Base-by-base conservation (phyloP, 2,113 vertebrate species). In the Crotalus helleri region DNA sequence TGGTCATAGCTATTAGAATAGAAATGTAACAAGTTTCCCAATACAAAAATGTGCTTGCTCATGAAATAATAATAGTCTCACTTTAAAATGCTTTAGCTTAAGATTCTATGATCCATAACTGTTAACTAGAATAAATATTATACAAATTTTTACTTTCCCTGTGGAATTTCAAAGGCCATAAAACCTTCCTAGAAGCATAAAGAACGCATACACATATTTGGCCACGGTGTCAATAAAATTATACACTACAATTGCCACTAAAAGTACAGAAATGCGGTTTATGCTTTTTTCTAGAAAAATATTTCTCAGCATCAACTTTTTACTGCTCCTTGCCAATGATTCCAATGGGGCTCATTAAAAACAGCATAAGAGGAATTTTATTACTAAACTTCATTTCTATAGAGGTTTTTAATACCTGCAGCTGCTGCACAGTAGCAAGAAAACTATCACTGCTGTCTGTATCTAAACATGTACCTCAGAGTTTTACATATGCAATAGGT, bases 351-450 rank as follows among this genome's bases (percentile, higher is more conserved):
- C 59, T 95, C 89, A 92, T 96, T 95, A 96, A 87, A 95, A 94
- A 49, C 87, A 95, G 89, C 61, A 2, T 64, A 90, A 90, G 92
- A 81, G 89, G 61, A 53, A 85, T 92, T 96, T 96, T 95, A 57
- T 91, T 95, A 95, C 90, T 93, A 94, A 94, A 95, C 46, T 55
- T 92, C 92, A 90, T 93, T 93, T 81, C 92, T 88, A 91, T 69
- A 94, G 94, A 95, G 89, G 91, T 95, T 95, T 95, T 94, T 94
- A 94, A 92, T 94, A 96, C 89, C 92, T 93, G 92, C 95, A 96
- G 94, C 94, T 96, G 94, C 0, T 0, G 81, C 89, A 94, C 61
- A 89, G 88, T 93, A 95, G 95, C 89, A 93, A 57, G 89, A 95
- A 95, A 13, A 46, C 61, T n/a, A 58, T 19, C 19, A 23, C 69